Evolutionary conservation across 1,140 invertebrate genomes (phyloP).

Genomic region (Drosophila bocqueti): DNA sequence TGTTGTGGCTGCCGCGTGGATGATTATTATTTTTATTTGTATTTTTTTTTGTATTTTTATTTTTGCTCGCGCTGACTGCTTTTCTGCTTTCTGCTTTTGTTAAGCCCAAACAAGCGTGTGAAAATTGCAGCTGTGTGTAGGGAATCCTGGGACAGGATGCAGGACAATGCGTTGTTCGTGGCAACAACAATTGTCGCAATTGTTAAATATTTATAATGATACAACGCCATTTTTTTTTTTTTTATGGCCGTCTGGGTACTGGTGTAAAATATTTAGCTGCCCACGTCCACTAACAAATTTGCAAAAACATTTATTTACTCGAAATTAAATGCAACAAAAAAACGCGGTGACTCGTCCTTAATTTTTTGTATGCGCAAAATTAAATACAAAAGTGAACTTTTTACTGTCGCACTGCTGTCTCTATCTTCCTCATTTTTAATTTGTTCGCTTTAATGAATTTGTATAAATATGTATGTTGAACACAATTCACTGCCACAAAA

Average conservation of each 20-base stretch:
- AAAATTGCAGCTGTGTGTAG: slow-evolving; percentile 71
- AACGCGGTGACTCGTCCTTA: not conserved
- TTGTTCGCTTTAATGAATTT: slow-evolving; percentile 49
- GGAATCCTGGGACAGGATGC: slow-evolving; percentile 47
- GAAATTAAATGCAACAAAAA: slow-evolving; percentile 41
- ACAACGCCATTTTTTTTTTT: slow-evolving; percentile 56
- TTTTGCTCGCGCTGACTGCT: slow-evolving; percentile 6
- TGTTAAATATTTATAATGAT: slow-evolving; percentile 84
- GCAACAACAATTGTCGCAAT: slow-evolving; percentile 79
- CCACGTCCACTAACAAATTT: slow-evolving; percentile 44
- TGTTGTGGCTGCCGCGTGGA: slow-evolving; percentile 9
- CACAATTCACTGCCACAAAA: slow-evolving; percentile 50
- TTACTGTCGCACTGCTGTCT: slow-evolving; percentile 4
- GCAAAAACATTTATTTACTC: slow-evolving; percentile 65
- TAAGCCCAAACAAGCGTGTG: slow-evolving; percentile 76
- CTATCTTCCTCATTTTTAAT: slow-evolving; percentile 23
- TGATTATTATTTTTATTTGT: slow-evolving; percentile 35
- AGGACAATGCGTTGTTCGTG: slow-evolving; percentile 51
- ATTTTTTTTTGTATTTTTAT: slow-evolving; percentile 12
- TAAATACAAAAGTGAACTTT: slow-evolving; percentile 23
- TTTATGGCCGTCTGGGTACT: slow-evolving; percentile 54
- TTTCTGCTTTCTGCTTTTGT: slow-evolving; percentile 40
- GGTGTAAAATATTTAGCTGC: slow-evolving; percentile 74
- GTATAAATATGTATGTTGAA: slow-evolving; percentile 24
- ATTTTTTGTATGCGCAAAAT: slow-evolving; percentile 13